Evolutionary conservation across 2,113 vertebrate species (phyloP).

Genomic region (Anoura caudifer): DNA sequence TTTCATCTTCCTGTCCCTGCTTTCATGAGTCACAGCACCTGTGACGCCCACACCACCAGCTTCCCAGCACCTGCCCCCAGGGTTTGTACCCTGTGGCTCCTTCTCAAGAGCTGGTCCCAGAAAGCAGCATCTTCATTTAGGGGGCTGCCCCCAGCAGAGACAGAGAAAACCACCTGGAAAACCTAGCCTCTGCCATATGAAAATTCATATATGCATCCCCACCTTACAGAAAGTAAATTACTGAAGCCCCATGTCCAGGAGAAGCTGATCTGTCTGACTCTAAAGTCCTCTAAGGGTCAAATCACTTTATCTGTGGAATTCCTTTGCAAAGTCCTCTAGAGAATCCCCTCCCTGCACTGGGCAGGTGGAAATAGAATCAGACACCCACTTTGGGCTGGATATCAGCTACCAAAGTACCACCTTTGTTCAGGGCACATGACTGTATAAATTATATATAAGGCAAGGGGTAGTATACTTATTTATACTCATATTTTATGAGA

Average conservation of each 20-base stretch:
- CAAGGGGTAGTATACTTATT: neutral
- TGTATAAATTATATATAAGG: no score
- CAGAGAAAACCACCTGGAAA: no score
- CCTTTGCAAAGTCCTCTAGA: neutral
- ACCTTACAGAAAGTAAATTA: neutral
- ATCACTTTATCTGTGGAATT: neutral
- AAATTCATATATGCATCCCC: neutral
- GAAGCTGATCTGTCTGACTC: no score
- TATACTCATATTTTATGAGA: neutral
- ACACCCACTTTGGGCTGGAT: neutral
- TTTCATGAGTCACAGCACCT: fast-evolving
- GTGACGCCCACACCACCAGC: fast-evolving
- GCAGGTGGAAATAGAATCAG: neutral
- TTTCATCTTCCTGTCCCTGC: neutral
- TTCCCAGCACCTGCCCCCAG: neutral
- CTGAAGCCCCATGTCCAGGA: no score
- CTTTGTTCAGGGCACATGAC: neutral
- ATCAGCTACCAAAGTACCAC: neutral
- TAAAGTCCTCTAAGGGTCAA: fast-evolving
- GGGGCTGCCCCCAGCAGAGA: neutral
- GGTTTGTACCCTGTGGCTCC: fast-evolving
- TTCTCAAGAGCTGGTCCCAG: neutral
- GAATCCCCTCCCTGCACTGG: neutral
- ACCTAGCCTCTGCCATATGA: fast-evolving
- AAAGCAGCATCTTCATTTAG: neutral